phyloP scores from a whole-genome alignment of 1,140 invertebrate genomes.

The Anthonomus grandis region DNA sequence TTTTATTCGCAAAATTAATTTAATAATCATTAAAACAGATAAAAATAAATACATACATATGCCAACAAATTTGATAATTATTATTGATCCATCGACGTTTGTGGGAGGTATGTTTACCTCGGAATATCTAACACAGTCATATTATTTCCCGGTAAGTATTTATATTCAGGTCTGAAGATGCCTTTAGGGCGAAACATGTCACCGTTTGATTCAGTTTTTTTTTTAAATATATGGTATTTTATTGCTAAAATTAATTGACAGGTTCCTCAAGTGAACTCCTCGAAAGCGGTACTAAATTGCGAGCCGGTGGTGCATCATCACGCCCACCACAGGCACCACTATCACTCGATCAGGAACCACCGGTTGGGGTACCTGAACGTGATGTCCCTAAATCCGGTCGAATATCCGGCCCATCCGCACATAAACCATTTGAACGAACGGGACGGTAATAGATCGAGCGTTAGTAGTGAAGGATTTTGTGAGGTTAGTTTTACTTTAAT shows the following conservation, averaged over 20 bases:
- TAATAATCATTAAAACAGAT: too few relatives aligned
- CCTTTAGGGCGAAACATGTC: too few relatives aligned
- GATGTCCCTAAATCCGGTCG: slow-evolving; percentile 40
- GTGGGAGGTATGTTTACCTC: too few relatives aligned
- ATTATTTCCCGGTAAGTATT: too few relatives aligned
- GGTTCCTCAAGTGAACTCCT: slow-evolving; percentile 59
- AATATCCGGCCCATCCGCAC: slow-evolving; percentile 34
- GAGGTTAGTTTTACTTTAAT: slow-evolving; percentile 28
- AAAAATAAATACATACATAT: too few relatives aligned
- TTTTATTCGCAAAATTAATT: too few relatives aligned
- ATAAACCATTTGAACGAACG: slow-evolving; percentile 28
- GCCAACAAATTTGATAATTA: too few relatives aligned
- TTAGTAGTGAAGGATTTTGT: slow-evolving; percentile 93
- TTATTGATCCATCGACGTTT: too few relatives aligned
- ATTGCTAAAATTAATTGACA: slow-evolving; percentile 3
- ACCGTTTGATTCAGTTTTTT: too few relatives aligned
- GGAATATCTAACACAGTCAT: too few relatives aligned
- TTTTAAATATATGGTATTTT: too few relatives aligned
- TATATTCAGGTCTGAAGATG: neutral
- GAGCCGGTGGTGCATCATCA: slow-evolving; percentile 56
- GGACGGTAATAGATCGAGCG: slow-evolving; percentile 86
- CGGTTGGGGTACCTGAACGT: slow-evolving; percentile 50
- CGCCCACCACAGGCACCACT: slow-evolving; percentile 47
- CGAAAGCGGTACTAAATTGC: slow-evolving; percentile 72
- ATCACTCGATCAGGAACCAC: slow-evolving; percentile 42